Evolutionary conservation across 2,797 vertebrate genomes (phyloP), one percentile per base, ranked within the genome.

Genomic region (Ptychadena robeensis): DNA sequence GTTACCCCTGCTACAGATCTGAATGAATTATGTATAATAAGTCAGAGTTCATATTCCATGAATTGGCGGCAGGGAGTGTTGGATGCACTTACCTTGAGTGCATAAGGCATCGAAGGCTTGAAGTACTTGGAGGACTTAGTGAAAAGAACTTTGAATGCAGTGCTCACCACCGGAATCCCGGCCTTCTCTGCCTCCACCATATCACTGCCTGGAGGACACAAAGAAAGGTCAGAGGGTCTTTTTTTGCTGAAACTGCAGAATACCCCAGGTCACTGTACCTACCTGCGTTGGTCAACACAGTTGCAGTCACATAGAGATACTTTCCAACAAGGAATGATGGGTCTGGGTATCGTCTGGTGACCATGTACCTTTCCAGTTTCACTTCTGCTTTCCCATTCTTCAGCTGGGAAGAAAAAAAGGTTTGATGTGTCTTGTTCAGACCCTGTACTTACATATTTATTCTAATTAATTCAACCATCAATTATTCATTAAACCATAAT

Each of bases 131-230:
- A 83, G 0, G 83, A 72, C 72, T 93, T 88, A 81, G 80, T 89
- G 85, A 95, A 92, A 72, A 89, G 88, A 0, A 95, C 0, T 15
- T 91, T 72, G 8, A 90, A 95, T 0, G 92, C 92, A 12, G 93
- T 91, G 9, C 86, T 83, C n/a, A 94, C 91, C 0, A 95, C 91
- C 76, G 90, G 91, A 71, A 95, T 94, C 18, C 91, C 93, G 0
- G 87, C 87, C 83, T 90, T 94, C 85, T 92, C 88, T 0, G 90
- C 91, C 73, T 93, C 92, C 0, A 95, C 94, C 59, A 94, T 87
- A 80, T 95, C 94, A 48, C 92, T 90, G 63, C 94, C 94, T 95
- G 82, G 3, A 10, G 48, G 2, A 74, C 25, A 66, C n/a, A 78
- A 14, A 22, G 44, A n/a, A 53, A 5, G 9, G 25, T 61, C 28